Evolutionary conservation across 1,140 invertebrate species (phyloP), one percentile per base, ranked within the genome.

Genomic region (Popillia japonica): DNA sequence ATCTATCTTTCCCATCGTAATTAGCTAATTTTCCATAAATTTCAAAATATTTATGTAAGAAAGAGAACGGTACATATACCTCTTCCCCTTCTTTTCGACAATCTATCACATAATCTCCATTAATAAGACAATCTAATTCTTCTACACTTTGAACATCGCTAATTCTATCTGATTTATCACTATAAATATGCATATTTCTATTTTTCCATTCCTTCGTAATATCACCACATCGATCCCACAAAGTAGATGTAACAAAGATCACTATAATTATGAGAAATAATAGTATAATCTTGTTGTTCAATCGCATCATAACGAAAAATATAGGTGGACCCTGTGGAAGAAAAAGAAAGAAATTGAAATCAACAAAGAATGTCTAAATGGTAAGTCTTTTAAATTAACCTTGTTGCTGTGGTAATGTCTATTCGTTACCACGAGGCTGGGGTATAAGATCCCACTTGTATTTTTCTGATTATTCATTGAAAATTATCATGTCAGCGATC

Each of bases 11-110:
- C 40, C 92, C 91, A 85, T 94, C 92, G 61, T 90, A 90, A 11
- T 89, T 90, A 48, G 91, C 91, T 85, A 95, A 84, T 86, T 95
- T 94, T 0, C 94, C 94, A 87, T 94, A 94, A 78, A 97, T 94
- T 90, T 98, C 96, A 90, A 98, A 99, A 88, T 98, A 98, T 86
- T 95, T 96, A 79, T 95, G 93, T 79, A 99, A 90, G 86, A 98
- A 98, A 22, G 94, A 94, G 61, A 68, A 98, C 14, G 97, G 96
- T 81, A 98, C 86, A 86, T 94, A 98, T 14, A 98, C 93, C 89
- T 98, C 96, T 83, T 93, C 92, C n/a, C 91, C 92, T 87, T 96
- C 94, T 80, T 93, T 93, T 68, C 92, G 91, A 88, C 96, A 98
- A 20, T 92, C 90, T 80, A 98, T 91, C 4, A 92, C 92, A 84